Percentiles rank a stretch among this genome's conserved stretches.
Evolutionary conservation across 2,888 invertebrate species (phyloP).

Genomic region (Iphiclides podalirius): DNA sequence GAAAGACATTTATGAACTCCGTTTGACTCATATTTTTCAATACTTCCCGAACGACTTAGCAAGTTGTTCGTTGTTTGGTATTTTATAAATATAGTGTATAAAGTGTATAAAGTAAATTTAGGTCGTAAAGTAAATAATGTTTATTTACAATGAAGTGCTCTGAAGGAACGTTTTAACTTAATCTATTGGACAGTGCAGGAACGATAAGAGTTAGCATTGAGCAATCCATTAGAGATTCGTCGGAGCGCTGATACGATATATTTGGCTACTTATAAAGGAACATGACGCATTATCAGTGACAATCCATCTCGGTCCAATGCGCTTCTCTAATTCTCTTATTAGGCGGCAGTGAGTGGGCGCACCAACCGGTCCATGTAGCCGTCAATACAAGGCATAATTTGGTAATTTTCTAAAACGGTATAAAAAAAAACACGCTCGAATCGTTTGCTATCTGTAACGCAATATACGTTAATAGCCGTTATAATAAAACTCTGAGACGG

Average conservation of each 20-base stretch:
- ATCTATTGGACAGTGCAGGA: background rate
- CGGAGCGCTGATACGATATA: constrained; percentile 48
- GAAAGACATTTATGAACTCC: background rate
- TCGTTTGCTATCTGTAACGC: constrained; percentile 71
- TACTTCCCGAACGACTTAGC: too few species aligned
- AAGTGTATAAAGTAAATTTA: too few species aligned
- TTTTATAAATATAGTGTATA: too few species aligned
- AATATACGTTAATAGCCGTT: constrained; percentile 70
- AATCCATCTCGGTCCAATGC: constrained; percentile 59
- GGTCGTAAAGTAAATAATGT: too few species aligned
- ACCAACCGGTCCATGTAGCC: constrained; percentile 49
- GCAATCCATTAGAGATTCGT: constrained; percentile 55
- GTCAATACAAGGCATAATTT: constrained; percentile 70
- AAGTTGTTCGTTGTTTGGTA: too few species aligned
- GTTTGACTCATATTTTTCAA: too few species aligned
- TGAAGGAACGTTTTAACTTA: background rate
- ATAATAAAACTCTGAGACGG: constrained; percentile 67
- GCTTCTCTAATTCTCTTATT: constrained; percentile 61
- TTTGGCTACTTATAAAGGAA: constrained; percentile 63
- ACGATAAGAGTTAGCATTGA: constrained; percentile 40
- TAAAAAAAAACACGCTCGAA: constrained; percentile 61
- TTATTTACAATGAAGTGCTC: too few species aligned
- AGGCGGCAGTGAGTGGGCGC: constrained; percentile 59
- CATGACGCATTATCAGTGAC: constrained; percentile 65
- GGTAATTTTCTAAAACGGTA: constrained; percentile 76